Conservation (phyloP, 2,888 invertebrate genomes). For the Cheilosia variabilis region DNA sequence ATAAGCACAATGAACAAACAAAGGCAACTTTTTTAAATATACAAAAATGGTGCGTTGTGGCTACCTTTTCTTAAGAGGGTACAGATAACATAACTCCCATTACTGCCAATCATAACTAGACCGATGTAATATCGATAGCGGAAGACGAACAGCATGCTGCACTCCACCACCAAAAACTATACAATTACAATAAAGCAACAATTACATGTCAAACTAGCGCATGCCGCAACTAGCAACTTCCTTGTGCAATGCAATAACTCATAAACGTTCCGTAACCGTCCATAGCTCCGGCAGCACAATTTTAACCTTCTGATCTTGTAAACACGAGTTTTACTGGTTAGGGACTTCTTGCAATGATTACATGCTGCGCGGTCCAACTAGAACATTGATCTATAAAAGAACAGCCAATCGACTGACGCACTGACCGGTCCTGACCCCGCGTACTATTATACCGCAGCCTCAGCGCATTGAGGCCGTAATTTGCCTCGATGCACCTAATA, state of each 20-base stretch:
- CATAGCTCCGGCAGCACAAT: slow-evolving; percentile 8
- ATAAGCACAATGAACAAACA: no score
- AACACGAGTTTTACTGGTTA: not conserved
- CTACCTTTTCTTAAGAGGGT: no score
- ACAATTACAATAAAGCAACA: not conserved
- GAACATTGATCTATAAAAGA: slow-evolving; percentile 57
- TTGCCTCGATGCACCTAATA: slow-evolving; percentile 71
- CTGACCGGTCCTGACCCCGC: slow-evolving; percentile 60
- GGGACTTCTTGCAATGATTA: slow-evolving; percentile 43
- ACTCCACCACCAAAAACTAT: no score
- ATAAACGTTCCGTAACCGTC: slow-evolving; percentile 16
- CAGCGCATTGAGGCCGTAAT: slow-evolving; percentile 47
- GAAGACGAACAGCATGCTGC: no score
- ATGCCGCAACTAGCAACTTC: slow-evolving; percentile 8
- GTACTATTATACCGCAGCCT: slow-evolving; percentile 11
- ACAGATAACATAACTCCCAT: no score
- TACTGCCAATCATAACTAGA: no score
- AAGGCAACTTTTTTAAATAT: no score
- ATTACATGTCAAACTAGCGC: slow-evolving; percentile 6
- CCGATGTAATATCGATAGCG: no score
- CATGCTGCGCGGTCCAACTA: slow-evolving; percentile 14
- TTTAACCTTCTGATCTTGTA: slow-evolving; percentile 40
- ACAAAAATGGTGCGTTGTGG: no score
- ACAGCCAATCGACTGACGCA: slow-evolving; percentile 64
- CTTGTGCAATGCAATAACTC: slow-evolving; percentile 23